phyloP scores from a whole-genome alignment of 2,113 vertebrate genomes.

The Progne subis region DNA sequence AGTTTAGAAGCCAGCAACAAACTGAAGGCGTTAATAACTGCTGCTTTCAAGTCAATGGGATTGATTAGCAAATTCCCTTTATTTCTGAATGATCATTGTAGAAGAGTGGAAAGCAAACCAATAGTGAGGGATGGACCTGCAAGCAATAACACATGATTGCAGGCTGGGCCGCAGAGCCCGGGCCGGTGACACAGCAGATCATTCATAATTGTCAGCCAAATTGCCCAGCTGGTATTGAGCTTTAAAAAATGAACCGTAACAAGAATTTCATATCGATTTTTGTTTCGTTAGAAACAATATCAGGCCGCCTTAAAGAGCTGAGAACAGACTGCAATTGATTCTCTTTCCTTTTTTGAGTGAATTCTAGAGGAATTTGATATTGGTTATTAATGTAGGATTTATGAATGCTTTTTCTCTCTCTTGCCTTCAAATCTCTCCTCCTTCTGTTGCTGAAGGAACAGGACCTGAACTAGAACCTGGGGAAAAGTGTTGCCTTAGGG shows the following conservation, averaged over 20 bases:
- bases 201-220: conserved; percentile 90
- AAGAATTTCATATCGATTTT: conserved; percentile 89
- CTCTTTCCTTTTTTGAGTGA: conserved; percentile 71
- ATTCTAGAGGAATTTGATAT: conserved; percentile 59
- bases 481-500: neutral
- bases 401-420: conserved; percentile 23
- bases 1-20: conserved; percentile 75
- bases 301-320: conserved; percentile 75
- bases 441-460: neutral
- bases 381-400: conserved; percentile 61
- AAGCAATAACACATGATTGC: conserved; percentile 74
- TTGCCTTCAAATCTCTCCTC: neutral
- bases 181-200: conserved; percentile 78
- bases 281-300: conserved; percentile 79
- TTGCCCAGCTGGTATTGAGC: conserved; percentile 84
- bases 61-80: conserved; percentile 82
- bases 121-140: conserved; percentile 67
- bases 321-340: conserved; percentile 82
- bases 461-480: neutral
- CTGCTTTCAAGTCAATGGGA: conserved; percentile 76
- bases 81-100: conserved; percentile 72
- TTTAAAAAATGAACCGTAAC: conserved; percentile 79
- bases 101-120: conserved; percentile 71
- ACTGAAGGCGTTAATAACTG: conserved; percentile 75
- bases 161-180: conserved; percentile 47